Base-by-base conservation (phyloP, 2,888 invertebrate species). In the Brassicogethes aeneus region DNA sequence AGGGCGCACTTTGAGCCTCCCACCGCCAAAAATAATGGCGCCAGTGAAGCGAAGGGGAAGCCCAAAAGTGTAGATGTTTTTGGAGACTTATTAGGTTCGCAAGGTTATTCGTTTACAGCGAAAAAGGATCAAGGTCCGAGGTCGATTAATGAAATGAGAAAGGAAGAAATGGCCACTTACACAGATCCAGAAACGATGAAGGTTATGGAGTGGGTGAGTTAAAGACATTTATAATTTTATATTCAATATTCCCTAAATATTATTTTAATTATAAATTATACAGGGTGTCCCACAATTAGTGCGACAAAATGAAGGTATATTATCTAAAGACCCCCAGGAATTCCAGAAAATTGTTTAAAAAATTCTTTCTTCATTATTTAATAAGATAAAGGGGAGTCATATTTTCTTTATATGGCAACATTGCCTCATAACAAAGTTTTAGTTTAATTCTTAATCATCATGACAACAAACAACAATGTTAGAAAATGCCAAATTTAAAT, bases 101-200 rank as follows among this genome's bases (percentile, higher is more conserved):
- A 92, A 61, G 90, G 89, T 0, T 93, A 92, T 61, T 82, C 82
- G 47, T 90, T 91, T 67, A 70, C 77, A 3, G 80, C 81, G 35
- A 85, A 82, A 55, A 76, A 72, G 45, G 80, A 82, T 45, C 72
- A 80, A 31, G 85, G 85, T 1, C 92, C 93, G 0, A 77, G 79
- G 52, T 92, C 93, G 2, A 91, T 95, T 57, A 94, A 92, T 62
- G 89, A 85, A 48, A 92, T 95, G 92, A 74, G 92, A 16, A 91
- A 91, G 61, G 88, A 83, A 48, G 88, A 90, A 55, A 71, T 90
- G 59, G 83, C 80, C 1, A 84, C 77, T 55, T 87, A 87, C 42
- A 91, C 90, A 85, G 94, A 95, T 70, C 94, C 94, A 0, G 91
- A 93, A 50, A 85, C 85, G 65, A 65, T 94, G 36, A 89, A 83